Conservation (phyloP, 2,888 invertebrate species). For the Cyclophora punctaria region DNA sequence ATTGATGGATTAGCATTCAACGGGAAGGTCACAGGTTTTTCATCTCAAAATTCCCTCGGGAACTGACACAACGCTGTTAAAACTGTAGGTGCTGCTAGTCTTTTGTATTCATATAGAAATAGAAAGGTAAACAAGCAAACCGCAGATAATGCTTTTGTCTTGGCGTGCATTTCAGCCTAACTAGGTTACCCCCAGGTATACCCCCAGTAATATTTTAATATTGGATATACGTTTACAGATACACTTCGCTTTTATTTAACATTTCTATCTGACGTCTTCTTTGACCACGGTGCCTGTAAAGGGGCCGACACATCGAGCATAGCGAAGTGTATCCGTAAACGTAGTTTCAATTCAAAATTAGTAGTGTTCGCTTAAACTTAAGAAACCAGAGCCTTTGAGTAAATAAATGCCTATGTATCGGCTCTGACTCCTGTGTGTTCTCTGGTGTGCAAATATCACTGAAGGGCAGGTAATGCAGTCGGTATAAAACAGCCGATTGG, state of each 20-base stretch:
- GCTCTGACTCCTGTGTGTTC: neutral
- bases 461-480: neutral
- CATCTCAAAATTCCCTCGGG: neutral
- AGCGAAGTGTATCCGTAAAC: neutral
- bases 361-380: too few relatives aligned
- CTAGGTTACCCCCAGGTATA: neutral
- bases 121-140: neutral
- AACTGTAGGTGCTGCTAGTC: neutral
- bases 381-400: too few relatives aligned
- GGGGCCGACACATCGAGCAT: too few relatives aligned
- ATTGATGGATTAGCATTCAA: too few relatives aligned
- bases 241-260: too few relatives aligned
- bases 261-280: too few relatives aligned
- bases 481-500: slow-evolving; percentile 19
- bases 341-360: too few relatives aligned
- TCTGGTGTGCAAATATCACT: neutral
- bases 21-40: too few relatives aligned
- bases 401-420: too few relatives aligned
- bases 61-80: neutral
- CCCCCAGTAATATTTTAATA: neutral
- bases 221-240: neutral
- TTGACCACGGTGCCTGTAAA: too few relatives aligned
- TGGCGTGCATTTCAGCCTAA: neutral
- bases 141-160: neutral
- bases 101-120: neutral